Evolutionary conservation across 2,113 vertebrate species (phyloP).

Genomic region (Lophura nycthemera): DNA sequence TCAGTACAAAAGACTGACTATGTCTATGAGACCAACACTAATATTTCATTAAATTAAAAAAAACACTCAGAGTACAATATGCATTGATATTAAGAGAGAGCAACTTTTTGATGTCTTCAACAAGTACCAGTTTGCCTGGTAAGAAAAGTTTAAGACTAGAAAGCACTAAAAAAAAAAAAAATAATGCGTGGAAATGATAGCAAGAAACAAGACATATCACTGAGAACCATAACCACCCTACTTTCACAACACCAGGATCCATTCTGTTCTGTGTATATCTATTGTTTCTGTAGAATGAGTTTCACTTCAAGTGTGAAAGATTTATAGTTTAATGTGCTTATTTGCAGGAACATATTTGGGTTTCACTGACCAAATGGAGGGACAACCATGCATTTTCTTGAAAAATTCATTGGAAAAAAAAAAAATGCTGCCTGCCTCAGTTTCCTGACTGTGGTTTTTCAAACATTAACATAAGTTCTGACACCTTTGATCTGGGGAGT

Average conservation of each 20-base stretch:
- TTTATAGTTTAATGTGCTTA: background rate
- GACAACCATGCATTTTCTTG: background rate
- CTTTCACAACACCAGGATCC: background rate
- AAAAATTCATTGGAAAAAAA: background rate
- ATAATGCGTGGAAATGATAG: background rate
- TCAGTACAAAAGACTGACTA: background rate
- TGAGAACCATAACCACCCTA: background rate
- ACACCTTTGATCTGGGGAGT: background rate
- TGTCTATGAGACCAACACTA: background rate
- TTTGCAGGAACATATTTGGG: background rate
- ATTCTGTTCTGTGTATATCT: background rate
- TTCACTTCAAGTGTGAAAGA: background rate
- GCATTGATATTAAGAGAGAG: background rate
- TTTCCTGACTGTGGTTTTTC: background rate
- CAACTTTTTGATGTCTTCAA: background rate
- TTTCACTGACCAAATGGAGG: background rate
- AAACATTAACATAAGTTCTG: rapidly evolving
- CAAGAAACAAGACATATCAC: background rate
- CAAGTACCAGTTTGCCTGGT: background rate
- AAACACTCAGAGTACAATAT: background rate
- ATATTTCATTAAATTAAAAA: background rate
- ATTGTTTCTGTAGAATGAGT: background rate
- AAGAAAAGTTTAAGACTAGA: background rate
- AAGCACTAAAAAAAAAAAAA: background rate
- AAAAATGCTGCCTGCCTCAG: background rate